Conservation (phyloP, 2,113 vertebrate species). For the Eira barbara region DNA sequence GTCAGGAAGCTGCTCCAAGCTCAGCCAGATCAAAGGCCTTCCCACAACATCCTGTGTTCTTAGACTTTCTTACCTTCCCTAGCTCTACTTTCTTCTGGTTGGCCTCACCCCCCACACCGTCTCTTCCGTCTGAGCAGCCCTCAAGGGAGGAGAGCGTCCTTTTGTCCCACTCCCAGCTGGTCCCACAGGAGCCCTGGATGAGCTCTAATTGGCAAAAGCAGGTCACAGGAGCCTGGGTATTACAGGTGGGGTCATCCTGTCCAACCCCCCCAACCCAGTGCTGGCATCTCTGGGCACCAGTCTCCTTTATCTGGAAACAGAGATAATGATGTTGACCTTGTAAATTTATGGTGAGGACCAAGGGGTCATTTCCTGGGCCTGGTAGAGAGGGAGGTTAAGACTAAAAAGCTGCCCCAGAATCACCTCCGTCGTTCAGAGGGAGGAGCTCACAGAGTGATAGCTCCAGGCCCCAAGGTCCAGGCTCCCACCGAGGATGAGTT, state of each 20-base stretch:
- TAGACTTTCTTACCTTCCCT: neutral
- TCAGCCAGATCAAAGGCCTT: neutral
- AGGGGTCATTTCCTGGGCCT: neutral
- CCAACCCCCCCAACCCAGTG: neutral
- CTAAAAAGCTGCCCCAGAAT: neutral
- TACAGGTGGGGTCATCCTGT: neutral
- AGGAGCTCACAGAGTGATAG: neutral
- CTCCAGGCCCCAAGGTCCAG: fast-evolving
- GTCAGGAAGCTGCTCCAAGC: neutral
- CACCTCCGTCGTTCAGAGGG: neutral
- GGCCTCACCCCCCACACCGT: fast-evolving
- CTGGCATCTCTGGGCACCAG: neutral
- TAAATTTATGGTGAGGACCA: neutral
- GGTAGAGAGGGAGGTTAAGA: neutral
- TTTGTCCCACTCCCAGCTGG: neutral
- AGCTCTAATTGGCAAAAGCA: neutral
- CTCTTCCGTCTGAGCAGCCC: neutral
- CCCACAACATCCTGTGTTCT: neutral
- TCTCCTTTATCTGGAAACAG: neutral
- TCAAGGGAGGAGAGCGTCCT: neutral
- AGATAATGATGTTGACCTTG: neutral
- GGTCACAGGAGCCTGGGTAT: neutral
- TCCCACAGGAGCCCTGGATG: neutral
- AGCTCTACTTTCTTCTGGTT: neutral
- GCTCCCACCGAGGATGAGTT: neutral